A percentile compares a stretch with the other conserved stretches of the same genome.
Conservation (phyloP, 30 jellyfish, hydroid and myxozoan genomes). For the Aurelia sp. region DNA sequence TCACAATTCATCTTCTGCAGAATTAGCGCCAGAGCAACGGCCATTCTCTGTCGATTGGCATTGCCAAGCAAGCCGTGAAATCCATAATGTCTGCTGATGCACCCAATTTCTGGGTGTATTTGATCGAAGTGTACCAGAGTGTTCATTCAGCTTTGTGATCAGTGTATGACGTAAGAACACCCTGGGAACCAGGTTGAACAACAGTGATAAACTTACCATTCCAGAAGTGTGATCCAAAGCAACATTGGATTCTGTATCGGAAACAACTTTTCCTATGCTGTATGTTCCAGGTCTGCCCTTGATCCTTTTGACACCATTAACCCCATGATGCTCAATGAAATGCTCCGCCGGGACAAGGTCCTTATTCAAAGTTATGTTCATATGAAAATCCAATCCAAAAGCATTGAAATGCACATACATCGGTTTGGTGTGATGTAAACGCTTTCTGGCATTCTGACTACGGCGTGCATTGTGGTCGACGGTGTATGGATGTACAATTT, state of each 20-base stretch:
- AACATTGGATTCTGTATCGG: slow-evolving; percentile 71
- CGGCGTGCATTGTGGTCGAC: slow-evolving; percentile 61
- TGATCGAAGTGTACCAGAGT: no score
- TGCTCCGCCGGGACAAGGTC: slow-evolving; percentile 75
- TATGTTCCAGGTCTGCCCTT: slow-evolving; percentile 59
- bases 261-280: slow-evolving; percentile 73
- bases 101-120: no score
- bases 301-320: slow-evolving; percentile 60
- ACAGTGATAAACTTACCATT: slow-evolving; percentile 59
- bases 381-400: slow-evolving; percentile 73
- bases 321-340: slow-evolving; percentile 70
- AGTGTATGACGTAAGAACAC: no score
- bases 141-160: no score
- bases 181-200: no score
- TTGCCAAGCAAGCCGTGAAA: no score
- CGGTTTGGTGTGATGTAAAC: slow-evolving; percentile 37
- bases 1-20: no score
- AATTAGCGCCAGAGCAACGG: no score
- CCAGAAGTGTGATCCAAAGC: slow-evolving; percentile 85
- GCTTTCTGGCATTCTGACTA: slow-evolving; percentile 9
- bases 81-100: no score
- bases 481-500: slow-evolving; percentile 49
- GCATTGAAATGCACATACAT: slow-evolving; percentile 65
- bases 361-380: slow-evolving; percentile 62
- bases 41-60: no score